Evolutionary conservation across 2,888 invertebrate species (phyloP).

Genomic region (Dyspetes luteomarginatus): DNA sequence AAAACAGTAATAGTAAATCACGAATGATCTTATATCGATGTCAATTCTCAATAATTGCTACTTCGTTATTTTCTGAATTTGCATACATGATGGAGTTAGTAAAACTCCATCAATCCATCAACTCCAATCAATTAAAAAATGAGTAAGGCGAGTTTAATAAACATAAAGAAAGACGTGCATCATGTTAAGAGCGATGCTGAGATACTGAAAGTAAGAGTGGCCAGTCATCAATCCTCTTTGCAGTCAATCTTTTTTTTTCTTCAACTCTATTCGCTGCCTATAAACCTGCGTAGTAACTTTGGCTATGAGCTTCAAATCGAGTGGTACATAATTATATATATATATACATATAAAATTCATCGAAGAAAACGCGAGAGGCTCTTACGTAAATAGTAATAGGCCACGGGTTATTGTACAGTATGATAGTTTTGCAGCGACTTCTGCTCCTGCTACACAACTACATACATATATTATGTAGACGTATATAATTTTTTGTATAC

Average conservation of each 20-base stretch:
- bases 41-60: neutral
- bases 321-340: slow-evolving; percentile 8
- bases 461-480: neutral
- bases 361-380: slow-evolving; percentile 40
- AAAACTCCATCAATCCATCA: neutral
- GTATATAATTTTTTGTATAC: neutral
- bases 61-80: neutral
- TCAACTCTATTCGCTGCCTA: slow-evolving; percentile 6
- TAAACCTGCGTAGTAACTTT: neutral
- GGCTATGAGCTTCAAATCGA: slow-evolving; percentile 20
- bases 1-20: neutral
- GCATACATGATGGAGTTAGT: too few species aligned
- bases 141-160: too few species aligned
- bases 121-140: slow-evolving; percentile 19
- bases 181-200: neutral
- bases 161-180: neutral
- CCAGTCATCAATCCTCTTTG: slow-evolving; percentile 14
- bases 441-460: slow-evolving; percentile 23
- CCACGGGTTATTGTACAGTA: slow-evolving; percentile 43
- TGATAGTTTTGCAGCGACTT: slow-evolving; percentile 35
- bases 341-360: slow-evolving; percentile 16
- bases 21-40: slow-evolving; percentile 1
- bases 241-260: slow-evolving; percentile 1
- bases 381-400: slow-evolving; percentile 68
- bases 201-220: slow-evolving; percentile 43